Evolutionary conservation across 2,113 vertebrate genomes (phyloP).

Genomic region (Rhizomys pruinosus): DNA sequence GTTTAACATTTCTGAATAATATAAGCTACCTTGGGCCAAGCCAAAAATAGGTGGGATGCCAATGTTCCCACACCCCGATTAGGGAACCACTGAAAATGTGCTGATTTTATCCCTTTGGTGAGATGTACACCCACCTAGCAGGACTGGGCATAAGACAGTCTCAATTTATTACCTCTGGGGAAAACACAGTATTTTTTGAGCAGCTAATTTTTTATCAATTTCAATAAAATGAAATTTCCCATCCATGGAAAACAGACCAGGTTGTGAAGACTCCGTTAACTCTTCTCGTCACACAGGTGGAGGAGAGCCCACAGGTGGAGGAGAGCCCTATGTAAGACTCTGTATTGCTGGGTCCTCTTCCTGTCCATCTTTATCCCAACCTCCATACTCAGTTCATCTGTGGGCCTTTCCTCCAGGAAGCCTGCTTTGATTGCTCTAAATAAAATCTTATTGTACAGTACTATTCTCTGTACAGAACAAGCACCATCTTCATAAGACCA

Average conservation of each 20-base stretch:
- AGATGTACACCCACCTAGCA: conserved; percentile 65
- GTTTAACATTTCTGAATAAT: conserved; percentile 61
- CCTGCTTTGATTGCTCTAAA: neutral
- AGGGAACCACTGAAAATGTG: conserved; percentile 69
- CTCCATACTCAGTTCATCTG: neutral
- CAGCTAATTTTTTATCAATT: conserved; percentile 66
- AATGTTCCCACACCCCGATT: conserved; percentile 57
- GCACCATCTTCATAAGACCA: too few species aligned
- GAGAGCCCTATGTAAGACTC: neutral
- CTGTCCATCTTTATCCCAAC: neutral
- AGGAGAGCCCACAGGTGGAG: neutral
- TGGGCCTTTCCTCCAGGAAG: neutral
- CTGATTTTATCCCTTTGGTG: conserved; percentile 69
- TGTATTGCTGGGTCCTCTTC: neutral
- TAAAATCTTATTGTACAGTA: neutral
- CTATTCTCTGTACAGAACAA: too few species aligned
- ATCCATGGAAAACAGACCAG: neutral
- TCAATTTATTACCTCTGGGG: conserved; percentile 59
- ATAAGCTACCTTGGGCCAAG: conserved; percentile 11
- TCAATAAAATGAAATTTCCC: conserved; percentile 54
- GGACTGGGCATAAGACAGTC: conserved; percentile 54
- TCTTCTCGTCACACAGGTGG: neutral
- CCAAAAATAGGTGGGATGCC: conserved; percentile 38
- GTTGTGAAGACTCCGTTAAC: neutral
- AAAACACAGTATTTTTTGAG: conserved; percentile 46